Conservation (phyloP, 2,113 vertebrate species). For the Myrmophylax atrothorax region DNA sequence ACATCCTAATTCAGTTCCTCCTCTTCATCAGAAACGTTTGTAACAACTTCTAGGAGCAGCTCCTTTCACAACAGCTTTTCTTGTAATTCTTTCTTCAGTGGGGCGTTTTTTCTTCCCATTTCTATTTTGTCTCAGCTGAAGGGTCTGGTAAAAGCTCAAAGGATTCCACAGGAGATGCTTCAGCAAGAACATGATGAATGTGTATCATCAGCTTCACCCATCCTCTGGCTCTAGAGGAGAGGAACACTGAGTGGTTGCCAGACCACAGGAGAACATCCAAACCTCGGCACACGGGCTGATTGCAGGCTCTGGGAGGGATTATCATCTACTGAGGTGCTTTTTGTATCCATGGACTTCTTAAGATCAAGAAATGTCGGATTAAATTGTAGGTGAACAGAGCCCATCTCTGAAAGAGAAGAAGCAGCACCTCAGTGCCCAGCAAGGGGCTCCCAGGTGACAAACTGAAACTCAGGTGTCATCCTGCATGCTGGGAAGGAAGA, state of each 20-base stretch:
- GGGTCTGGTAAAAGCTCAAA: not conserved
- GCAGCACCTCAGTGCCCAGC: not conserved
- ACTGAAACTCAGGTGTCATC: not conserved
- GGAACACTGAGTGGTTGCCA: not conserved
- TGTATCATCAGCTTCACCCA: not conserved
- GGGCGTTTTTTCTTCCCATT: not conserved
- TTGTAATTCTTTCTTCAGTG: not conserved
- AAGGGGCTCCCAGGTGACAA: not conserved
- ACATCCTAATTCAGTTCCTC: not conserved
- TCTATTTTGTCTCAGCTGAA: not conserved
- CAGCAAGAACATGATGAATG: not conserved
- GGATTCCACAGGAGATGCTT: not conserved
- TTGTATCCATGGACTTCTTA: not conserved
- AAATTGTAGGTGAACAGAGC: not conserved
- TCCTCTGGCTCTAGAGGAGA: not conserved
- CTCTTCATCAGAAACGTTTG: accelerated
- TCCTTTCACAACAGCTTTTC: not conserved
- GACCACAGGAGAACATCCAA: not conserved
- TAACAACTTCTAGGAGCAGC: not conserved
- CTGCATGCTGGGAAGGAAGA: not conserved
- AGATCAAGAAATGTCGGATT: not conserved
- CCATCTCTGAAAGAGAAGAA: not conserved
- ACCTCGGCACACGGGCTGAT: not conserved
- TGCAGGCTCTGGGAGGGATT: not conserved
- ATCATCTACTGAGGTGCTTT: not conserved